Evolutionary conservation across 2,113 vertebrate species (phyloP).

Genomic region (Gallinago jamesoni): DNA sequence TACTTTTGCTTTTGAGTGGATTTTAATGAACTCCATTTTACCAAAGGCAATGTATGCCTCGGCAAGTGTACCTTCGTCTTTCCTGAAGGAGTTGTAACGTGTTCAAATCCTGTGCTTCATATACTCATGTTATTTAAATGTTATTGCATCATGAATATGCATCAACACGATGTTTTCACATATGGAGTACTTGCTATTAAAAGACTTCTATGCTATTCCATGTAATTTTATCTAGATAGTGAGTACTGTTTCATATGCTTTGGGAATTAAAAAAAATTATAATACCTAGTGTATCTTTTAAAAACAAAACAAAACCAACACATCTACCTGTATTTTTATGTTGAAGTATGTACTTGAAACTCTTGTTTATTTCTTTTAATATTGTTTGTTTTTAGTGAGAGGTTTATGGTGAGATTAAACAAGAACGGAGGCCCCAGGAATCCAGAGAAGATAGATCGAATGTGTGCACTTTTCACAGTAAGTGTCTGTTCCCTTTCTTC

Average conservation of each 20-base stretch:
- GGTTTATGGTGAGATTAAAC: constrained; percentile 96
- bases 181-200: not conserved
- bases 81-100: not conserved
- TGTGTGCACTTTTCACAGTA: constrained; percentile 96
- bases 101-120: not conserved
- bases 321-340: not conserved
- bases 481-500: constrained; percentile 53
- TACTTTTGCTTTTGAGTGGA: not conserved
- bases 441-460: constrained; percentile 93
- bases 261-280: not conserved
- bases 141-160: not conserved
- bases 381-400: constrained; percentile 84
- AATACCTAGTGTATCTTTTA: not conserved
- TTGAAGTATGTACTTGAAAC: not conserved
- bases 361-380: not conserved
- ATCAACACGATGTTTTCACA: not conserved
- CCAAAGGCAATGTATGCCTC: not conserved
- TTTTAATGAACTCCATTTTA: constrained; percentile 4
- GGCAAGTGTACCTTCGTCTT: not conserved
- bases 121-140: not conserved
- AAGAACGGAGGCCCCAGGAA: constrained; percentile 97
- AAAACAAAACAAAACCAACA: not conserved
- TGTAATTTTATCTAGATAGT: not conserved
- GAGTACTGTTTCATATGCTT: not conserved
- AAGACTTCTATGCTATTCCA: not conserved